These are phyloP conservation scores for Epinotia nisella DNA, from an alignment of 2,888 invertebrate species.

Conservation along the genomic window DNA sequence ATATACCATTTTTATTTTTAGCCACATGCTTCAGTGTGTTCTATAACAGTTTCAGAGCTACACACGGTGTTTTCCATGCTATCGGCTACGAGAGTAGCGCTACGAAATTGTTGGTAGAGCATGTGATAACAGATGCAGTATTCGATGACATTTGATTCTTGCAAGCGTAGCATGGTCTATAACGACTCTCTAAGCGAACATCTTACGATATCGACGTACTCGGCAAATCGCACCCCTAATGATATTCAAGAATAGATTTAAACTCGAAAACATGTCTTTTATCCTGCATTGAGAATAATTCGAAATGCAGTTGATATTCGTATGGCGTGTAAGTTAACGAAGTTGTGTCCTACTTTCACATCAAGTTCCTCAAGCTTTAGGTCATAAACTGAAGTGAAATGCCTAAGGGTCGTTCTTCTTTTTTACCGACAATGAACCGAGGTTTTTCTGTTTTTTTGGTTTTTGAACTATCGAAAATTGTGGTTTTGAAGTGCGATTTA, in stretches of 20 bases:
- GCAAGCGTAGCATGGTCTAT: not conserved
- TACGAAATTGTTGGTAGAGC: too few species aligned
- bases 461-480: too few species aligned
- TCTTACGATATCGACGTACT: conserved; percentile 9
- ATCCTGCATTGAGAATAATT: not conserved
- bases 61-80: too few species aligned
- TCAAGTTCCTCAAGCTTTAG: conserved; percentile 1
- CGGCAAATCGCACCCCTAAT: conserved; percentile 17
- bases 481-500: too few species aligned
- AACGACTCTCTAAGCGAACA: conserved; percentile 22
- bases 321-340: not conserved
- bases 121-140: not conserved
- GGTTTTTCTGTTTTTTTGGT: too few species aligned
- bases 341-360: not conserved
- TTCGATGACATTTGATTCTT: not conserved
- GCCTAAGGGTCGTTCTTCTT: too few species aligned
- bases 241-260: conserved; percentile 23
- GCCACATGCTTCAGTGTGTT: too few species aligned
- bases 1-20: too few species aligned
- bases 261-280: not conserved
- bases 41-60: too few species aligned
- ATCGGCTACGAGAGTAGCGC: too few species aligned
- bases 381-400: conserved; percentile 2
- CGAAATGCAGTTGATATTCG: not conserved
- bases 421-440: too few species aligned